A percentile compares a stretch with the other conserved stretches of the same genome.
These are phyloP conservation scores for Chloroceryle amazona DNA, from an alignment of 2,797 vertebrate genomes.

Conservation along the genomic window DNA sequence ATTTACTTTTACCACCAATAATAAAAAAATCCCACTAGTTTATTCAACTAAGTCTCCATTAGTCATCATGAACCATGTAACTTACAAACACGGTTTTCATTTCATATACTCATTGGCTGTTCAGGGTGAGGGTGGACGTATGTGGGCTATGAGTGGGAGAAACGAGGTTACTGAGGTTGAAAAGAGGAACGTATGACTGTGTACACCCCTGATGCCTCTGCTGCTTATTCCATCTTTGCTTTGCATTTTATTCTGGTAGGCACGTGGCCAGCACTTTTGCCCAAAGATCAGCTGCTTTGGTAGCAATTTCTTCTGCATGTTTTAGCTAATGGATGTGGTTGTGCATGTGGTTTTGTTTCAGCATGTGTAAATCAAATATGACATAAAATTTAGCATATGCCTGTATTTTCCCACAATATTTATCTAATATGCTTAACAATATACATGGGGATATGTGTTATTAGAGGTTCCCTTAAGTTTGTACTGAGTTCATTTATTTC, in stretches of 20 bases:
- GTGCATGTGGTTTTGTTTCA: background rate
- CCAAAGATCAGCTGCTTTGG: background rate
- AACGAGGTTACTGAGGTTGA: constrained; percentile 72
- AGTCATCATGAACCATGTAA: constrained; percentile 46
- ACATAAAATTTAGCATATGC: background rate
- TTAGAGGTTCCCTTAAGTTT: background rate
- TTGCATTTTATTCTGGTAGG: background rate
- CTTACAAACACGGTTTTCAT: constrained; percentile 3
- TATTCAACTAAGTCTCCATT: constrained; percentile 53
- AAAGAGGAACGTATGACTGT: constrained; percentile 67
- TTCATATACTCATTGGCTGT: constrained; percentile 28
- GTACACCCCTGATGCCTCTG: background rate
- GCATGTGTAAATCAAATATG: background rate
- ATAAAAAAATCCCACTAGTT: background rate
- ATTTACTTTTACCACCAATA: constrained; percentile 23
- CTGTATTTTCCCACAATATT: background rate
- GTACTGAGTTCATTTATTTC: background rate
- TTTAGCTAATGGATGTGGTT: background rate
- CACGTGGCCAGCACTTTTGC: background rate
- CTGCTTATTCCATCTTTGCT: background rate
- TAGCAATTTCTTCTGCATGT: background rate
- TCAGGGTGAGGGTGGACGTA: constrained; percentile 56
- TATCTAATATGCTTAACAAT: background rate
- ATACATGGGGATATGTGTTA: background rate
- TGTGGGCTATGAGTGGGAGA: constrained; percentile 47